These are phyloP conservation scores for Arvicanthis niloticus DNA, from an alignment of 2,113 vertebrate species.

Conservation along the genomic window DNA sequence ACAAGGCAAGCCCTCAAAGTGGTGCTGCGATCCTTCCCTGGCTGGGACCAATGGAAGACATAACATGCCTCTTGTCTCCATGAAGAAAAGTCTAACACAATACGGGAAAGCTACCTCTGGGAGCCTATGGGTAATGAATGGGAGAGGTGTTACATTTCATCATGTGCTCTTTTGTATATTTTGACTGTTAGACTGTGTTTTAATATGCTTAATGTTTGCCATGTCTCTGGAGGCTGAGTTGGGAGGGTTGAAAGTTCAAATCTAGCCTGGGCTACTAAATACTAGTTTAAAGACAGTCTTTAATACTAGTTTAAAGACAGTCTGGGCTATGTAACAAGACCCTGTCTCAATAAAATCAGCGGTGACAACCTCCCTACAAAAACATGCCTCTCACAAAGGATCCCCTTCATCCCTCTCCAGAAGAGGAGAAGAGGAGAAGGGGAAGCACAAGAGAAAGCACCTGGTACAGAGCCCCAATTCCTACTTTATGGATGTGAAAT, in stretches of 20 bases:
- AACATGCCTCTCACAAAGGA: too few species aligned
- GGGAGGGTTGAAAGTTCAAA: neutral
- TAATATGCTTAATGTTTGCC: neutral
- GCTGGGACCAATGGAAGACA: fast-evolving
- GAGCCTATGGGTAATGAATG: neutral
- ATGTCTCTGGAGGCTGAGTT: neutral
- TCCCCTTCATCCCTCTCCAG: too few species aligned
- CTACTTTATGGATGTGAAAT: neutral
- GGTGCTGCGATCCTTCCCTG: neutral
- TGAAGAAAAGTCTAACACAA: neutral
- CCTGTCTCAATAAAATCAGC: neutral
- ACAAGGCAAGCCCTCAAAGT: neutral
- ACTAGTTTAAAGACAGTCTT: neutral
- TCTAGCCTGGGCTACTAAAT: neutral
- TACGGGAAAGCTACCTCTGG: neutral
- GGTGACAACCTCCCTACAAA: too few species aligned
- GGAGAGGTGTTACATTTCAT: neutral
- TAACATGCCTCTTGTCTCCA: fast-evolving
- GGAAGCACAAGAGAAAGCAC: too few species aligned
- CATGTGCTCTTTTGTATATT: neutral
- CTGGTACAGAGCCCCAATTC: too few species aligned
- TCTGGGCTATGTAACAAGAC: neutral
- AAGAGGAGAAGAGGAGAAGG: too few species aligned
- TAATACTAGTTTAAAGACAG: neutral
- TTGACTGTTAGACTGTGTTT: neutral